phyloP scores from a whole-genome alignment of 2,888 invertebrate species.

The Notodonta ziczac region DNA sequence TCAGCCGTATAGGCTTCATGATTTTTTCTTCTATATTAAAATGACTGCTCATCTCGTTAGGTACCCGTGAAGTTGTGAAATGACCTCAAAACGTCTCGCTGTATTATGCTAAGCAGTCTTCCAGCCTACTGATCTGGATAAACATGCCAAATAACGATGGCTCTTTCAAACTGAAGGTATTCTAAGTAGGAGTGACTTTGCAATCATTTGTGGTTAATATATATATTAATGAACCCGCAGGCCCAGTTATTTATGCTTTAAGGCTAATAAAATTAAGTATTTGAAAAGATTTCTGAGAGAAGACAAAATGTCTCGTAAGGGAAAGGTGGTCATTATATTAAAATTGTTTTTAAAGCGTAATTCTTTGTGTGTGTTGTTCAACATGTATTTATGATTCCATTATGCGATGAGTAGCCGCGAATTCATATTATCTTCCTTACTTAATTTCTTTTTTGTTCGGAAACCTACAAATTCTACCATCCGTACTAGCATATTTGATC shows the following conservation, averaged over 20 bases:
- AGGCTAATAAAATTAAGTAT: too few species aligned
- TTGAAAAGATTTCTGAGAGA: too few species aligned
- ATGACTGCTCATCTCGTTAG: conserved; percentile 8
- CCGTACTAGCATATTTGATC: background rate
- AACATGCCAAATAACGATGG: conserved; percentile 30
- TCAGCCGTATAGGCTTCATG: conserved; percentile 18
- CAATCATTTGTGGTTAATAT: background rate
- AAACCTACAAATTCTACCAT: too few species aligned
- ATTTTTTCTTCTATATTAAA: conserved; percentile 10
- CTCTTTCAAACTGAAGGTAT: conserved; percentile 25
- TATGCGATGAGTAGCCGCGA: too few species aligned
- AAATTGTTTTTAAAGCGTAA: too few species aligned
- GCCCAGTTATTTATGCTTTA: background rate
- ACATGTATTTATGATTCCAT: too few species aligned
- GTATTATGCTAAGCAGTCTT: conserved; percentile 34
- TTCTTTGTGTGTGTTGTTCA: too few species aligned
- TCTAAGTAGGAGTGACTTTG: background rate
- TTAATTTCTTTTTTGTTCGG: too few species aligned
- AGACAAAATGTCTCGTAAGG: too few species aligned
- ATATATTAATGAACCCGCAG: background rate
- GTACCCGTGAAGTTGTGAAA: conserved; percentile 15
- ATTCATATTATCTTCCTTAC: too few species aligned
- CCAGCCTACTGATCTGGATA: conserved; percentile 30
- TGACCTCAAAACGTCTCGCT: conserved; percentile 16
- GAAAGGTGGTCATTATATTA: too few species aligned